A percentile compares a stretch with the other conserved stretches of the same genome.
Evolutionary conservation across 2,113 vertebrate genomes (phyloP).

Genomic region (Aegithalos caudatus): DNA sequence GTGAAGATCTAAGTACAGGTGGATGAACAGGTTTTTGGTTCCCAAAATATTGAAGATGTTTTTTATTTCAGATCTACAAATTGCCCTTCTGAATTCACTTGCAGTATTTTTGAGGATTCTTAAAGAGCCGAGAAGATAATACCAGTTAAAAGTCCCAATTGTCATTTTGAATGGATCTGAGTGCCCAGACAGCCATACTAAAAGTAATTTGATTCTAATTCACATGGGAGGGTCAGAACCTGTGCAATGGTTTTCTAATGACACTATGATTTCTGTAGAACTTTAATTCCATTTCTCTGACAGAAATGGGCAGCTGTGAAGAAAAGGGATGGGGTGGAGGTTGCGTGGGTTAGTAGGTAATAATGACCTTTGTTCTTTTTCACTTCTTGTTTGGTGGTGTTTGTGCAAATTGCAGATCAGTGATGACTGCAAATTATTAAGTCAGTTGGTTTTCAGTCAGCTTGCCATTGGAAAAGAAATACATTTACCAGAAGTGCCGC

Average conservation of each 20-base stretch:
- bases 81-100: background rate
- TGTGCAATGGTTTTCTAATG: background rate
- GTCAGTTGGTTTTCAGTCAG: background rate
- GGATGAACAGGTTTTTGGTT: background rate
- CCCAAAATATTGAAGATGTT: background rate
- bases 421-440: background rate
- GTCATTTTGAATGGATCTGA: background rate
- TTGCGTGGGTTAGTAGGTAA: background rate
- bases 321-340: background rate
- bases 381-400: background rate
- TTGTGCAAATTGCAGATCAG: background rate
- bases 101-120: background rate
- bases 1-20: background rate
- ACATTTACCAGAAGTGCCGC: background rate
- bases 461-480: background rate
- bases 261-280: background rate
- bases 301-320: background rate
- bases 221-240: background rate
- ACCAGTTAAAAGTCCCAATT: background rate
- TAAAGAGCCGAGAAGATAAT: background rate
- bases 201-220: constrained; percentile 1
- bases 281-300: background rate
- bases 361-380: background rate
- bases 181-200: background rate
- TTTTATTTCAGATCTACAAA: background rate